Base-by-base conservation (phyloP, 2,888 invertebrate species). In the Volucella inanis region DNA sequence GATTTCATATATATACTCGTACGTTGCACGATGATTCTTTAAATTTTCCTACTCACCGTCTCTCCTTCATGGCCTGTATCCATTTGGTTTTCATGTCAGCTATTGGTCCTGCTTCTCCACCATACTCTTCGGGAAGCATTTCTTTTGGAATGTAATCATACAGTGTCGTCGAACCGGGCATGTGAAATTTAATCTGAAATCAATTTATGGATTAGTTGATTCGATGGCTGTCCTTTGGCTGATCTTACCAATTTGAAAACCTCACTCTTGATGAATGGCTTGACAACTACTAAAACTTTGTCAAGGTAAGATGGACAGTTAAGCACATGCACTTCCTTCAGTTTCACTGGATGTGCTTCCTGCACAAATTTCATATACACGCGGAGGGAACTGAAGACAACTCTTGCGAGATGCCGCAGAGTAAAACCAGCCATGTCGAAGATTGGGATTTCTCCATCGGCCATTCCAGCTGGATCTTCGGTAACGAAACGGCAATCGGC, bases 281-380 rank as follows among this genome's bases (percentile, higher is more conserved):
- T 94, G 81, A 95, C 91, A 0, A 95, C 91, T 0, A 91, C 93
- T 88, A 94, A 92, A 15, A 95, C 92, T 89, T 94, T 94, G 90
- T 96, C 95, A 79, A 95, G 92, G 88, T 94, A 94, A 0, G 94
- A 91, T 4, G 95, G 94, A 1, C 94, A 93, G 88, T 96, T 95
- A 18, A 95, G 90, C 4, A 95, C 90, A 89, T 96, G 96, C 15
- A 95, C 93, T 89, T 94, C 93, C 88, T 94, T 94, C 78, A 95
- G 90, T 41, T 94, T 93, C 14, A 95, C 94, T 0, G 95, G 95
- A 90, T 95, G 94, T 0, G 95, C 95, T 89, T 95, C 95, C 94
- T 95, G 95, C 59, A 95, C 94, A 88, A 95, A 95, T 88, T 94
- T 92, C 95, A 95, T 95, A 89, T 95, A 95, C 89, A 95, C 94